phyloP scores from a whole-genome alignment of 2,113 vertebrate species.

The Aphyosemion australe region DNA sequence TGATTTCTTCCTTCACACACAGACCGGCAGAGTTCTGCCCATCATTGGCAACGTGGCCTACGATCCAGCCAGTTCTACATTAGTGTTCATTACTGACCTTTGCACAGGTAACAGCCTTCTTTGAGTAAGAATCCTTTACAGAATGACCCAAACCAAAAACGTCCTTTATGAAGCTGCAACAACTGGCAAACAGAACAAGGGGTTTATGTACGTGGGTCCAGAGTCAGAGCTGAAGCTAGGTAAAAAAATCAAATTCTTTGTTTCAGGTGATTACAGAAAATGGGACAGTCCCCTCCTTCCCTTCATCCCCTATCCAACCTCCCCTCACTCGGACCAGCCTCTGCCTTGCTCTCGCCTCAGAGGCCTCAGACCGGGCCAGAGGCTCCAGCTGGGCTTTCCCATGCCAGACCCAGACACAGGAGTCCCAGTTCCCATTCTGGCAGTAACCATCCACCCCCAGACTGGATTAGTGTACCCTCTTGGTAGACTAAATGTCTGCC shows the following conservation, averaged over 20 bases:
- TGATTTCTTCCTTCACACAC: conserved; percentile 84
- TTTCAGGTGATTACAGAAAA: conserved; percentile 73
- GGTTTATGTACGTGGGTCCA: too few relatives aligned
- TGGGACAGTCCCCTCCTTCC: conserved; percentile 80
- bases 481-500: conserved; percentile 83
- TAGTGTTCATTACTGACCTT: conserved; percentile 80
- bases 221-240: too few relatives aligned
- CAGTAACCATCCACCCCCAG: conserved; percentile 85
- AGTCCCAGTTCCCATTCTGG: conserved; percentile 86
- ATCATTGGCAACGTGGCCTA: conserved; percentile 84
- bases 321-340: conserved; percentile 67
- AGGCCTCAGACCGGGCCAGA: conserved; percentile 74
- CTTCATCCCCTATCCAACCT: conserved; percentile 83
- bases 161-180: too few relatives aligned
- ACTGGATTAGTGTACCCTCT: conserved; percentile 83
- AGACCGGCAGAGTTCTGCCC: conserved; percentile 83
- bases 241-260: not conserved
- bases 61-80: conserved; percentile 75
- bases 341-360: conserved; percentile 71
- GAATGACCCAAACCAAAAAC: too few relatives aligned
- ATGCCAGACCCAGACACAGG: conserved; percentile 85
- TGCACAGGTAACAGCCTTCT: conserved; percentile 57
- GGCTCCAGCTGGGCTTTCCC: conserved; percentile 77
- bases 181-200: too few relatives aligned
- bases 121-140: not conserved